phyloP scores from a whole-genome alignment of 2,797 vertebrate species.

The Premnoplex brunnescens region DNA sequence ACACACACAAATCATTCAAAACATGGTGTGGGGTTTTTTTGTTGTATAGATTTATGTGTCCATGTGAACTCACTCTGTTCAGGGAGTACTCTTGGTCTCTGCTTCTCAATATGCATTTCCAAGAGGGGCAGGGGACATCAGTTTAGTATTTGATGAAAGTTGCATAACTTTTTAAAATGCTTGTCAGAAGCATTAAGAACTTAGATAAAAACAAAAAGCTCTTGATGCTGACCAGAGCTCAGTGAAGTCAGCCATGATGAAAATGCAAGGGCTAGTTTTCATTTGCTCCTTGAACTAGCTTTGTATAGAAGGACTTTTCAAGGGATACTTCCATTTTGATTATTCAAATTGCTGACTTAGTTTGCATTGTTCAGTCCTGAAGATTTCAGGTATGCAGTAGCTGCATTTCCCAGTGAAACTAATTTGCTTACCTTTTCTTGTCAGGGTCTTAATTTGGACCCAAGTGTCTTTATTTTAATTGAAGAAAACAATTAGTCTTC shows the following conservation, averaged over 20 bases:
- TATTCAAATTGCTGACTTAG: conserved; percentile 20
- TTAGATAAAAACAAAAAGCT: conserved; percentile 28
- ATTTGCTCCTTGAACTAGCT: conserved; percentile 13
- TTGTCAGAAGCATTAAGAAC: not conserved
- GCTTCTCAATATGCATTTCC: not conserved
- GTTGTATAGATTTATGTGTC: not conserved
- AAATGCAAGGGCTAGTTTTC: conserved; percentile 28
- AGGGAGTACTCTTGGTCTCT: not conserved
- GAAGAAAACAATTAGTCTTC: not conserved
- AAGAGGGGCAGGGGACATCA: not conserved
- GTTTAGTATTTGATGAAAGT: not conserved
- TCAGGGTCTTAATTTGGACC: conserved; percentile 26
- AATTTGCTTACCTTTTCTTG: conserved; percentile 27
- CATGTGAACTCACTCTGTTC: not conserved
- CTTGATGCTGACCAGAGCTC: not conserved
- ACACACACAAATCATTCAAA: not conserved
- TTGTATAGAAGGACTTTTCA: conserved; percentile 12
- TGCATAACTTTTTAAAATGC: conserved; percentile 11
- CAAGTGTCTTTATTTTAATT: conserved; percentile 36
- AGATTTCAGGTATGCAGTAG: not conserved
- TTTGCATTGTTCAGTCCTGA: not conserved
- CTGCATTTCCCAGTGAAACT: conserved; percentile 23
- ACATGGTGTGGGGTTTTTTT: accelerated
- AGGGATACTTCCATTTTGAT: not conserved
- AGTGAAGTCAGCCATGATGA: not conserved